Evolutionary conservation across 2,888 invertebrate species (phyloP).

Genomic region (Phasia obesa): DNA sequence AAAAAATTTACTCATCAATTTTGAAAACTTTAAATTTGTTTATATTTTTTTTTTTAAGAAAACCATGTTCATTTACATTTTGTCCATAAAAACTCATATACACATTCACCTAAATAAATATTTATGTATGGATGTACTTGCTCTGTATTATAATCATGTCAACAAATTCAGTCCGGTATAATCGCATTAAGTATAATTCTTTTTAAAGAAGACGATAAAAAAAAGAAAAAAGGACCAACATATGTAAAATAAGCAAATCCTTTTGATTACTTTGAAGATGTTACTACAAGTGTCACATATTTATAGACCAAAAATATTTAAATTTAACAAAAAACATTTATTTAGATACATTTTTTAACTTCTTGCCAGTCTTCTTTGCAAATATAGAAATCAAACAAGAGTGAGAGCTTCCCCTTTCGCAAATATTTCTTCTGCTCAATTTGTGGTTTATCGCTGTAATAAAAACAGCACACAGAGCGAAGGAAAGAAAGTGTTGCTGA

Average conservation of each 20-base stretch:
- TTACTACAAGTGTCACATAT: not conserved
- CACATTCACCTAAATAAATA: not conserved
- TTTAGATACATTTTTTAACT: not conserved
- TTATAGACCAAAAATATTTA: not conserved
- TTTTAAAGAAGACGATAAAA: not conserved
- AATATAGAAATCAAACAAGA: not conserved
- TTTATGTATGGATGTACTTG: no score
- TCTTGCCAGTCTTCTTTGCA: not conserved
- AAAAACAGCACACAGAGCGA: not conserved
- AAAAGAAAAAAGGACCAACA: not conserved
- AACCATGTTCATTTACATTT: not conserved
- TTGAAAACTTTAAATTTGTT: not conserved
- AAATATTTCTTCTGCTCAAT: not conserved
- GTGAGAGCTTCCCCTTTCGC: not conserved
- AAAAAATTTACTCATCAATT: not conserved
- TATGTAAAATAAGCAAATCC: slow-evolving; percentile 44
- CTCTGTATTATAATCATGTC: not conserved
- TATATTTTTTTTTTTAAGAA: not conserved
- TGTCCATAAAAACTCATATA: not conserved
- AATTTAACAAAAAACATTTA: not conserved
- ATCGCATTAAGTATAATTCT: slow-evolving; percentile 34
- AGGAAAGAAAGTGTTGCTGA: not conserved
- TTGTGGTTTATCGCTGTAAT: not conserved
- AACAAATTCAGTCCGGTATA: slow-evolving; percentile 57
- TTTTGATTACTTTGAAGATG: slow-evolving; percentile 24